These are phyloP conservation scores for Pseudorhiza aurosa DNA, from an alignment of 30 jellyfish, hydroid and myxozoan species.

Conservation along the genomic window DNA sequence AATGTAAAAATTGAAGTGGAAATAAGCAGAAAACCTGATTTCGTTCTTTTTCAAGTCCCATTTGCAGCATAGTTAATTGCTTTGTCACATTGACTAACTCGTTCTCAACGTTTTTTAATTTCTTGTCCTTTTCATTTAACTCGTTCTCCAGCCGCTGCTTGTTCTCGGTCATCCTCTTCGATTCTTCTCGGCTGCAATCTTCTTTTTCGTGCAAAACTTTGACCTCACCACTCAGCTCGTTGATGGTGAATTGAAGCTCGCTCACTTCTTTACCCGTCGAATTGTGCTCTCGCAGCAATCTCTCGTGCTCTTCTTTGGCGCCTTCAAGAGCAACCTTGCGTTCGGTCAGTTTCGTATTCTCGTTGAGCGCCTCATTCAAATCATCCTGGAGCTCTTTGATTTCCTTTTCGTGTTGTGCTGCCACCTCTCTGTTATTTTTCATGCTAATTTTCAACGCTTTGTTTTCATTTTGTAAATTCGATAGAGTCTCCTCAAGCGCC, in stretches of 20 bases:
- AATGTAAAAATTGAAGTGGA: no score
- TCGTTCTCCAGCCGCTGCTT: slow-evolving; percentile 37
- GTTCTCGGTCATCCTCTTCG: not conserved
- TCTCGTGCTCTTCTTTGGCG: slow-evolving; percentile 10
- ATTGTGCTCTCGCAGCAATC: not conserved
- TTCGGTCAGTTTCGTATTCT: not conserved
- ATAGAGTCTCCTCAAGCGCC: slow-evolving; percentile 33
- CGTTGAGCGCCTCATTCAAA: not conserved
- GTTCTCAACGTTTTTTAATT: slow-evolving; percentile 47
- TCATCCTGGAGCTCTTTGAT: not conserved
- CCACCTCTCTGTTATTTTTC: slow-evolving; percentile 9
- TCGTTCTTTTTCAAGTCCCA: slow-evolving; percentile 58
- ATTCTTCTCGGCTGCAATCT: slow-evolving; percentile 31
- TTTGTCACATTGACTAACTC: slow-evolving; percentile 46
- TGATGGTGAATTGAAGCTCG: not conserved
- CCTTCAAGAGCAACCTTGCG: not conserved
- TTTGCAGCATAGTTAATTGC: slow-evolving; percentile 34
- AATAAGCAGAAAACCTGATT: slow-evolving; percentile 26
- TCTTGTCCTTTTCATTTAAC: slow-evolving; percentile 18
- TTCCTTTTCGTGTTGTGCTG: not conserved
- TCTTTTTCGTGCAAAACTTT: not conserved
- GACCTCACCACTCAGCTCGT: slow-evolving; percentile 35
- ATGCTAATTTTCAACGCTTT: slow-evolving; percentile 1
- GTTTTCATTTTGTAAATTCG: slow-evolving; percentile 28
- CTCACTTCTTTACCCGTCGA: slow-evolving; percentile 15